Percentiles rank a stretch among this genome's conserved stretches.
Evolutionary conservation across 2,113 vertebrate genomes (phyloP).

Genomic region (Lepus americanus): DNA sequence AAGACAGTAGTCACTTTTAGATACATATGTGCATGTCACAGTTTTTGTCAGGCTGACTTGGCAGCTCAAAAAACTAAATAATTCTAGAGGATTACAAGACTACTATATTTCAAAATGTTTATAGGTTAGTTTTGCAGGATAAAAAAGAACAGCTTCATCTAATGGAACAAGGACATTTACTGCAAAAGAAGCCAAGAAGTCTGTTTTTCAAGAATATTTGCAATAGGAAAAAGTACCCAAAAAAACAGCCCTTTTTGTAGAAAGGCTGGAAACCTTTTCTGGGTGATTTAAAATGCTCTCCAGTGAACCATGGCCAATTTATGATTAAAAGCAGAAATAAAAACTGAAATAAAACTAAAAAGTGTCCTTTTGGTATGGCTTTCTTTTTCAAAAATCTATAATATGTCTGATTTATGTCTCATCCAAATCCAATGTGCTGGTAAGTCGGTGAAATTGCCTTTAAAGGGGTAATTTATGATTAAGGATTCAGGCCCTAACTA

Average conservation of each 20-base stretch:
- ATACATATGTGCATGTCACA: slow-evolving; percentile 34
- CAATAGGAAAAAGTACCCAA: slow-evolving; percentile 68
- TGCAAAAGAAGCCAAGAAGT: slow-evolving; percentile 69
- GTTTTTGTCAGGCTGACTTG: slow-evolving; percentile 42
- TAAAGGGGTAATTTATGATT: slow-evolving; percentile 66
- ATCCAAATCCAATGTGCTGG: slow-evolving; percentile 60
- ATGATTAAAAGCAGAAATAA: slow-evolving; percentile 76
- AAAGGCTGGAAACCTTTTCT: slow-evolving; percentile 65
- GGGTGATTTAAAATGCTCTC: slow-evolving; percentile 70
- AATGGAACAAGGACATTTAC: slow-evolving; percentile 65
- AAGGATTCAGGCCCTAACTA: slow-evolving; percentile 27
- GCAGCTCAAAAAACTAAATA: slow-evolving; percentile 56
- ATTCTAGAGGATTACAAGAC: slow-evolving; percentile 57
- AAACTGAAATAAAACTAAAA: slow-evolving; percentile 68
- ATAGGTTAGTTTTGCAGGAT: slow-evolving; percentile 55
- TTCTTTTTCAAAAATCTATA: slow-evolving; percentile 65
- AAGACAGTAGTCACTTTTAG: slow-evolving; percentile 47
- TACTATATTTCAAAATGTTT: slow-evolving; percentile 72
- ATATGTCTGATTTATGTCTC: slow-evolving; percentile 65
- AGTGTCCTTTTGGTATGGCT: slow-evolving; percentile 57
- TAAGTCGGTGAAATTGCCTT: slow-evolving; percentile 69
- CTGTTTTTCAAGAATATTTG: slow-evolving; percentile 73
- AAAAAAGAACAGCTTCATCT: slow-evolving; percentile 66
- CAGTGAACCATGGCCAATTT: slow-evolving; percentile 70
- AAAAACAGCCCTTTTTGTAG: slow-evolving; percentile 43